These are phyloP conservation scores for Malthinus seriepunctatus DNA, from an alignment of 2,888 invertebrate species.

Conservation along the genomic window DNA sequence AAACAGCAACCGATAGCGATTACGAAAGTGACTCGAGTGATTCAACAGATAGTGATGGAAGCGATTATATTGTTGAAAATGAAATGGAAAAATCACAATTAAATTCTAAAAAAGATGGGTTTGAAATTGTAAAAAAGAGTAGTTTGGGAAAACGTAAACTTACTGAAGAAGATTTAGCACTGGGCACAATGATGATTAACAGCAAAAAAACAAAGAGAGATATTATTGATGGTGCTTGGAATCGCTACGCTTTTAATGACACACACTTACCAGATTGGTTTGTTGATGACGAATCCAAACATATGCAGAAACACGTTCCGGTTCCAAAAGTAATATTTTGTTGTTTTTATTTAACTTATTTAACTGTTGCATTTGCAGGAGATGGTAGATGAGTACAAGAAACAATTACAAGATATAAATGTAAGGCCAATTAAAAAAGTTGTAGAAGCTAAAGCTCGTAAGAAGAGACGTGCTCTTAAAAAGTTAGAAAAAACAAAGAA, in stretches of 20 bases:
- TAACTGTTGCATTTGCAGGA: constrained; percentile 54
- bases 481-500: constrained; percentile 93
- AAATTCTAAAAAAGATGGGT: constrained; percentile 61
- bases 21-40: constrained; percentile 44
- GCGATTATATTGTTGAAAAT: constrained; percentile 58
- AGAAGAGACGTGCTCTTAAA: constrained; percentile 86
- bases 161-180: constrained; percentile 84
- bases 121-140: constrained; percentile 67
- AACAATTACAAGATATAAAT: constrained; percentile 83
- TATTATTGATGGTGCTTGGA: constrained; percentile 88
- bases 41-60: constrained; percentile 38
- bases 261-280: constrained; percentile 96
- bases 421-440: constrained; percentile 97
- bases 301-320: constrained; percentile 81
- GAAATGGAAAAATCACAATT: constrained; percentile 38
- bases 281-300: constrained; percentile 87
- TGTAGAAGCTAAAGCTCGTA: constrained; percentile 95
- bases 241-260: constrained; percentile 92
- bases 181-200: constrained; percentile 88
- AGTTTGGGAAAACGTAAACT: constrained; percentile 68
- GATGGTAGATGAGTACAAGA: constrained; percentile 83
- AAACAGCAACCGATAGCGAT: constrained; percentile 45
- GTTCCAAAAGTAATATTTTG: too few species aligned
- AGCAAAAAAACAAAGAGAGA: constrained; percentile 92
- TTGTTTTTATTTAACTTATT: background rate